Evolutionary conservation across 2,797 vertebrate genomes (phyloP).

Genomic region (Siniperca obscura): DNA sequence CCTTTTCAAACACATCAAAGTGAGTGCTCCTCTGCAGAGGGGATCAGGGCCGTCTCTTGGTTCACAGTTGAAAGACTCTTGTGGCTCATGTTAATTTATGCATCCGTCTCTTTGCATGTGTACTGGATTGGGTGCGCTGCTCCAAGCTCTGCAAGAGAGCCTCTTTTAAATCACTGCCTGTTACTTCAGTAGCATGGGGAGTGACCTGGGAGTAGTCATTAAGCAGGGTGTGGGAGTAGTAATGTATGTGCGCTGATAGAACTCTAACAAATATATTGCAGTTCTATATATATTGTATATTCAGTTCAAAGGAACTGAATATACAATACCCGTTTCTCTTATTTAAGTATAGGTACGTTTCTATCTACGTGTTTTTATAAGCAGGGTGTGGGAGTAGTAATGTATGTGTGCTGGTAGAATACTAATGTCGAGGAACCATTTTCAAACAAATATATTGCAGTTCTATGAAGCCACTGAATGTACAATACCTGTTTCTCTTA

Average conservation of each 20-base stretch:
- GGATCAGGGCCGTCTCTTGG: constrained; percentile 54
- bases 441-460: no score
- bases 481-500: no score
- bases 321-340: no score
- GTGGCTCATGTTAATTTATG: constrained; percentile 64
- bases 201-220: constrained; percentile 11
- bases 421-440: no score
- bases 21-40: constrained; percentile 24
- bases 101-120: constrained; percentile 43
- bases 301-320: no score
- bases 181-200: constrained; percentile 9
- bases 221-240: not conserved
- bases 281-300: no score
- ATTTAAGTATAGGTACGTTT: no score
- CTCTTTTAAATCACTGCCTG: constrained; percentile 26
- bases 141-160: constrained; percentile 11
- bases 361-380: no score
- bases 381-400: no score
- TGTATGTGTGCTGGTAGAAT: no score
- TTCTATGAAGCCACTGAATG: no score
- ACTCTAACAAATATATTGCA: no score
- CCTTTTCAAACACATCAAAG: constrained; percentile 71
- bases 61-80: constrained; percentile 63
- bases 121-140: not conserved
- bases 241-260: not conserved